Evolutionary conservation across 2,888 invertebrate species (phyloP), one percentile per base, ranked within the genome.

Genomic region (Amphipoea oculea): DNA sequence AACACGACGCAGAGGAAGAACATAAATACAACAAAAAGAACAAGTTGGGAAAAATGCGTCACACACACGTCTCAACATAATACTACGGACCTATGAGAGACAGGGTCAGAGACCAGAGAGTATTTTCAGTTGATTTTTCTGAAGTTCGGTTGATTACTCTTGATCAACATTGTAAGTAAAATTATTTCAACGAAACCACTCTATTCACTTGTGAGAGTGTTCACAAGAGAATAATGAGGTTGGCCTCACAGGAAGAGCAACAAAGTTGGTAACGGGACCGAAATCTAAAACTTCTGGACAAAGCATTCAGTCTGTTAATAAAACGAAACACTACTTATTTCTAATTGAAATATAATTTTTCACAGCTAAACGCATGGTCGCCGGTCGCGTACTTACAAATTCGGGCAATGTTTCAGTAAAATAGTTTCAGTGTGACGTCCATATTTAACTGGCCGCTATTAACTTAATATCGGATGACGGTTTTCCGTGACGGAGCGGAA

Each of bases 401-500:
- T 78, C 70, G 54, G 81, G 62, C 60, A 86, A 86, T 75, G 76
- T 84, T 76, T 69, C 65, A 23, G 67, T 72, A 70, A 81, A 82
- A 81, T 76, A 76, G 74, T 70, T 79, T 76, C 73, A 79, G 57
- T 71, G 42, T 75, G 54, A 57, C 65, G 71, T 74, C n/a, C 73
- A 51, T 63, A 83, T 80, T 85, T 86, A 85, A 83, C 76, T 76
- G 77, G 54, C 45, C 60, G 74, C 74, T 76, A 80, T 82, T 82
- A 82, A 77, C 63, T 70, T 88, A 85, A 86, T 83, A 69, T 78
- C 71, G 76, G 78, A 78, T 81, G 88, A 87, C 89, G 82, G 81
- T 81, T 73, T 88, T 68, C 83, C 88, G 88, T 88, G 89, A 84
- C 88, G 73, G n/a, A 42, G 73, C 42, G 75, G 67, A 86, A 82